Base-by-base conservation (phyloP, 1,140 invertebrate species). In the Gerris buenoi region DNA sequence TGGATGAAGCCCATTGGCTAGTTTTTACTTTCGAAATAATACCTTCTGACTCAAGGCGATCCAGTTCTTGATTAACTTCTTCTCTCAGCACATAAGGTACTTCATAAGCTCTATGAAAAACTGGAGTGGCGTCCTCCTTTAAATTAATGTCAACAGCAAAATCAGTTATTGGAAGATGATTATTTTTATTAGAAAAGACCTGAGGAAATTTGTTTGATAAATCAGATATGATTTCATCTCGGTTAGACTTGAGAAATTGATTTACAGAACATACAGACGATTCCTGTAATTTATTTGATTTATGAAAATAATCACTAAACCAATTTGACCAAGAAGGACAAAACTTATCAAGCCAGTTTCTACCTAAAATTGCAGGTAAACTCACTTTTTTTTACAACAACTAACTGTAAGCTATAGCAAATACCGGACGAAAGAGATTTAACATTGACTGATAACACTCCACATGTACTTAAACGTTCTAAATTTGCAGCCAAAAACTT, bases 1-100 rank as follows among this genome's bases (percentile, higher is more conserved):
- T 2, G 27, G 66, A 59, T 2, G 25, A 63, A 2, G 61, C 66
- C 66, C 66, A 67, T 3, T 63, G 13, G 10, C 33, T 61, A 25
- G 15, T n/a, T 60, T n/a, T 27, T 18, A 61, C 26, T 14, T 27
- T 61, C 2, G 26, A 58, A 14, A 66, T 27, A 61, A 66, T 66
- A 27, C 26, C 26, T n/a, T n/a, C 10, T 15, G 14, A 23, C 25
- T 61, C 56, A 28, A 66, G 61, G 5, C 33, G 5, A 18, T 46
- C 33, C 18, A 46, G 18, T 18, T 46, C 33, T 18, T 46, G 5
- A 10, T 46, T 46, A 5, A 46, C 33, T 46, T 5, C 5, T 46
- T 46, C 33, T 10, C 33, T 5, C 33, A 46, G 18, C 18, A 18
- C 33, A 46, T 46, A 46, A 5, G 33, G 33, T 46, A 46, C 18